phyloP scores from a whole-genome alignment of 2,113 vertebrate genomes.

The Aplodontia rufa region DNA sequence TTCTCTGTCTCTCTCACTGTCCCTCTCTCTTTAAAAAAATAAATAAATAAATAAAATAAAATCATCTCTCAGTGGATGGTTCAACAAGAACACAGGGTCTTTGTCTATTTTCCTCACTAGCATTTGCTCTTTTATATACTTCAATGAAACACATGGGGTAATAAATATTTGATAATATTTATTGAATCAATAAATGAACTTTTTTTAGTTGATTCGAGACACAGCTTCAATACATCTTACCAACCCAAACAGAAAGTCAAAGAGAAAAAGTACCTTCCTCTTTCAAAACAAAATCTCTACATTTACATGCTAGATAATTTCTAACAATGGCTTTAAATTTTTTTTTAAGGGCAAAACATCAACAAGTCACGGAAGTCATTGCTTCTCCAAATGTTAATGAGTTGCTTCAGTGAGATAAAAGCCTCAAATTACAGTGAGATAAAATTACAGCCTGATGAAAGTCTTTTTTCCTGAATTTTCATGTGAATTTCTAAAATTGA shows the following conservation, averaged over 20 bases:
- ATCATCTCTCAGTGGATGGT: background rate
- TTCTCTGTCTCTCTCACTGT: no score
- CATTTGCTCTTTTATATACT: background rate
- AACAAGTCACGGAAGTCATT: background rate
- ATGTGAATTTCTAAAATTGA: background rate
- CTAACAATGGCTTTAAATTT: background rate
- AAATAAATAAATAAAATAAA: no score
- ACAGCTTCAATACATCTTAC: background rate
- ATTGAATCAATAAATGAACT: background rate
- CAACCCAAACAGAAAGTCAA: slow-evolving; percentile 40
- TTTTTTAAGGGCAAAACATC: background rate
- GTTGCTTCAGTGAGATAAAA: background rate
- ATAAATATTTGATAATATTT: slow-evolving; percentile 5
- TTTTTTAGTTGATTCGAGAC: background rate
- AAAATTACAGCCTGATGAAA: background rate
- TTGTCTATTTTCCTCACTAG: background rate
- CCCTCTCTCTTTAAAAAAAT: no score
- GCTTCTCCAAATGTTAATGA: background rate
- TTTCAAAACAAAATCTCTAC: background rate
- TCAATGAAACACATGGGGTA: background rate
- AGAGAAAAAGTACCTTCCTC: slow-evolving; percentile 2
- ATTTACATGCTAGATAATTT: background rate
- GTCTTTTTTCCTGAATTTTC: slow-evolving; percentile 11
- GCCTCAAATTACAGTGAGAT: background rate
- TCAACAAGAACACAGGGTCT: background rate